Percentiles rank a stretch among this genome's conserved stretches.
phyloP scores from a whole-genome alignment of 2,797 vertebrate species.

The Molossus alvarezi region DNA sequence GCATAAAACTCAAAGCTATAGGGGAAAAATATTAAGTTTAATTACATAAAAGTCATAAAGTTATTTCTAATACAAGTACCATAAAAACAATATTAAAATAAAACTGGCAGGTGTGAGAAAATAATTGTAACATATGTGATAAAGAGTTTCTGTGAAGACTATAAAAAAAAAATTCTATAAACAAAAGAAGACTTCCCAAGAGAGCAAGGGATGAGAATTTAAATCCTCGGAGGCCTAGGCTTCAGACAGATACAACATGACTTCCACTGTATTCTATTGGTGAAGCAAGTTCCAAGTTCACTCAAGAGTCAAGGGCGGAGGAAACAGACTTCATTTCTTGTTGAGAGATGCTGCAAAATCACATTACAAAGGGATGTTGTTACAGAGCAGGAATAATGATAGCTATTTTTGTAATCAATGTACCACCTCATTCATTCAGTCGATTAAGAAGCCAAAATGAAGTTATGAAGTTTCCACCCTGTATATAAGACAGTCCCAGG shows the following conservation, averaged over 20 bases:
- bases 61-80: background rate
- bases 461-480: background rate
- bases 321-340: background rate
- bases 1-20: background rate
- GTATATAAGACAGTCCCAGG: background rate
- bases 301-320: background rate
- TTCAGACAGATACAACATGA: background rate
- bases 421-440: background rate
- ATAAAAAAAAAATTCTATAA: background rate
- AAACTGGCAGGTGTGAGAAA: background rate
- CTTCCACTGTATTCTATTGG: background rate
- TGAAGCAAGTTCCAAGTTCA: background rate
- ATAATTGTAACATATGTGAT: background rate
- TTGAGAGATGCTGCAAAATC: background rate
- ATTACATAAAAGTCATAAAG: slow-evolving; percentile 23
- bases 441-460: background rate
- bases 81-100: slow-evolving; percentile 54
- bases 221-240: background rate
- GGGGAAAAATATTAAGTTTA: background rate
- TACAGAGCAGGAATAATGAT: background rate
- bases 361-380: background rate
- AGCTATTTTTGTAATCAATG: background rate
- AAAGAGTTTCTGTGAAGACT: slow-evolving; percentile 1
- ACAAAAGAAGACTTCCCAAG: background rate
- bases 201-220: background rate